A percentile compares a stretch with the other conserved stretches of the same genome.
Evolutionary conservation across 1,140 invertebrate species (phyloP).

Genomic region (Leptopilina boulardi): DNA sequence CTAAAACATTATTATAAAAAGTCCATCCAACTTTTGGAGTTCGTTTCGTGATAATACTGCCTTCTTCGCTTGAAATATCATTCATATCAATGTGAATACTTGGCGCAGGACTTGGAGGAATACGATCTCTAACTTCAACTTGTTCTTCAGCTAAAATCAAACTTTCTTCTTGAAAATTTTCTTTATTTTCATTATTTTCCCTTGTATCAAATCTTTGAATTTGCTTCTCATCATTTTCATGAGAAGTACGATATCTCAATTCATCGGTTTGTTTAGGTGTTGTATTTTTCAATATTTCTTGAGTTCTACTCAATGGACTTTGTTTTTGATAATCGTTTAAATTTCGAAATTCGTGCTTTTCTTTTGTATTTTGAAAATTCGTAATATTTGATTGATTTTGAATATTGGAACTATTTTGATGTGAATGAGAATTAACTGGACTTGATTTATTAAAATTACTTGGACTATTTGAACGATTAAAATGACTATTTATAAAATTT

Average conservation of each 20-base stretch:
- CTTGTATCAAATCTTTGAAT: constrained; percentile 9
- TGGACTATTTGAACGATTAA: background rate
- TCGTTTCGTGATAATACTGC: constrained; percentile 70
- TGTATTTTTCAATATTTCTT: background rate
- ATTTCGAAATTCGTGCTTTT: background rate
- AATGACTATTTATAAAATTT: too few species aligned
- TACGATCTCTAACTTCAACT: constrained; percentile 75
- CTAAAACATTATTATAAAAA: constrained; percentile 82
- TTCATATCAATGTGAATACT: constrained; percentile 79
- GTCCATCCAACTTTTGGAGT: constrained; percentile 81
- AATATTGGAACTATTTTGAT: constrained; percentile 38
- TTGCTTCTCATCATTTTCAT: background rate
- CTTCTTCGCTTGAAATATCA: constrained; percentile 77
- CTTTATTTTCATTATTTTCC: constrained; percentile 37
- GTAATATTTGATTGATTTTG: background rate
- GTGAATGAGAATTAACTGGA: constrained; percentile 40
- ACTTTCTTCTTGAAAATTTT: constrained; percentile 69
- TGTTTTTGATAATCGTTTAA: background rate
- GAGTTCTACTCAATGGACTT: background rate
- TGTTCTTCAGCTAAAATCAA: constrained; percentile 78
- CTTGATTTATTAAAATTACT: constrained; percentile 20
- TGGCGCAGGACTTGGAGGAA: constrained; percentile 78
- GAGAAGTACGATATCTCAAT: background rate
- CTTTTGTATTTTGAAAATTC: background rate
- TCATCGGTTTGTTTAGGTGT: background rate